A percentile compares a stretch with the other conserved stretches of the same genome.
Conservation (phyloP, 1,140 invertebrate genomes). For the Trichonephila inaurata region DNA sequence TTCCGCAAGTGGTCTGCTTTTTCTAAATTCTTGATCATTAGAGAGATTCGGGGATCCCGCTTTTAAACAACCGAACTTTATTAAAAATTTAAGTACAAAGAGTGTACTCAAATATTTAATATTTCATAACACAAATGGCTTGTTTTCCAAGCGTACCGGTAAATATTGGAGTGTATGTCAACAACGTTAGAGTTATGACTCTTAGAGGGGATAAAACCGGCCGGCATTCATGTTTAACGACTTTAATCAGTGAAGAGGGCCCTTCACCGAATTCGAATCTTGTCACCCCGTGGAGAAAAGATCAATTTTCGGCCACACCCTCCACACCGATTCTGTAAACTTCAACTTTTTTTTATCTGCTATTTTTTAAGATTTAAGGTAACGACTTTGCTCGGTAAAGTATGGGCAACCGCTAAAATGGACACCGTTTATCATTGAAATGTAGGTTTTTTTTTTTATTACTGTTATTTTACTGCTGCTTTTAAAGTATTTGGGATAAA, state of each 20-base stretch:
- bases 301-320: constrained; percentile 23
- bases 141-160: not conserved
- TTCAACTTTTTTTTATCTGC: not conserved
- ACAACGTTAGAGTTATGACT: not conserved
- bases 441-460: too few species aligned
- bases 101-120: constrained; percentile 18
- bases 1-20: not conserved
- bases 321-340: not conserved
- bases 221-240: constrained; percentile 27
- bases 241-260: constrained; percentile 28
- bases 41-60: not conserved
- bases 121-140: constrained; percentile 31
- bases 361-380: constrained; percentile 2
- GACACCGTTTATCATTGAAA: not conserved
- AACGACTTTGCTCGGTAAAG: not conserved
- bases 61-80: not conserved
- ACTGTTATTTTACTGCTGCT: not conserved
- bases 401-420: not conserved
- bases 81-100: constrained; percentile 21
- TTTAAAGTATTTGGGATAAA: not conserved
- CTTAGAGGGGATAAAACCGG: not conserved
- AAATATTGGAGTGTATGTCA: not conserved
- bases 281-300: constrained; percentile 17
- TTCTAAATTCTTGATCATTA: not conserved
- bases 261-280: not conserved